Evolutionary conservation across 1,140 invertebrate genomes (phyloP).

Genomic region (Drosophila nebulosa): DNA sequence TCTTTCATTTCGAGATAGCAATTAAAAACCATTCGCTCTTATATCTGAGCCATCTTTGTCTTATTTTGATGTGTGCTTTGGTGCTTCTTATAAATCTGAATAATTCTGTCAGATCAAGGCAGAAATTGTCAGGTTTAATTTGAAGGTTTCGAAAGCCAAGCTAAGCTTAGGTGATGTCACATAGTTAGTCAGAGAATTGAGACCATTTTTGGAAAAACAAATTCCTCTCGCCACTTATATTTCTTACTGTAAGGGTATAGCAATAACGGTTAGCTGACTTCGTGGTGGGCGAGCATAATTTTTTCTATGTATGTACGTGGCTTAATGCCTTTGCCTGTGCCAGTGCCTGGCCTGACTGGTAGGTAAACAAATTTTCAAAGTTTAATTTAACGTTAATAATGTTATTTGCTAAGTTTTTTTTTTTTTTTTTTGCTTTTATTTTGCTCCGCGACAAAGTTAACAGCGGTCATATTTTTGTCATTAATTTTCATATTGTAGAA

Average conservation of each 20-base stretch:
- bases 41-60: too few species aligned
- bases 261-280: neutral
- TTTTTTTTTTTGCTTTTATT: neutral
- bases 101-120: too few species aligned
- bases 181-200: too few species aligned
- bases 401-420: slow-evolving; percentile 53
- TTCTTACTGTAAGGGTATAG: neutral
- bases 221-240: neutral
- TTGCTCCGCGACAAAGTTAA: slow-evolving; percentile 45
- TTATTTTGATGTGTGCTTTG: too few species aligned
- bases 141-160: too few species aligned
- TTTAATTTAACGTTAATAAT: slow-evolving; percentile 78
- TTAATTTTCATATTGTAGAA: slow-evolving; percentile 4
- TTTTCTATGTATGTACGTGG: neutral
- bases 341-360: too few species aligned
- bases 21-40: neutral
- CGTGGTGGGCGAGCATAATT: neutral
- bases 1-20: too few species aligned
- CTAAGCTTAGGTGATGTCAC: too few species aligned
- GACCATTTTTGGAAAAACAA: too few species aligned
- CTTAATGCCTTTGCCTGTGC: slow-evolving; percentile 5
- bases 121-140: too few species aligned
- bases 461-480: slow-evolving; percentile 17
- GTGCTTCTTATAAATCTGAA: too few species aligned
- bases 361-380: slow-evolving; percentile 61